A percentile compares a stretch with the other conserved stretches of the same genome.
phyloP scores from a whole-genome alignment of 2,797 vertebrate genomes.

The Pteronotus mesoamericanus region DNA sequence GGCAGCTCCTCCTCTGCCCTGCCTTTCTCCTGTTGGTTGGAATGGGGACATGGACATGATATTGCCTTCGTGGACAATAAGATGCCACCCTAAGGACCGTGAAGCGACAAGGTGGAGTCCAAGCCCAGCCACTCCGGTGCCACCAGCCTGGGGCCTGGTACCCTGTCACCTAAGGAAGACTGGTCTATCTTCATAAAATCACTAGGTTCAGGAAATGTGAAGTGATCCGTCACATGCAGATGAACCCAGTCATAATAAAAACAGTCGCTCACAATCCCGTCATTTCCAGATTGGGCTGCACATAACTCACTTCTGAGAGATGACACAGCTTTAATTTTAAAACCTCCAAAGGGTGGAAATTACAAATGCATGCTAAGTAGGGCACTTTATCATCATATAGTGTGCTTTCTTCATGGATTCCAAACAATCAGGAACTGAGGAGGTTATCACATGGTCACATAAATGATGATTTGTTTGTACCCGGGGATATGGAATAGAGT shows the following conservation, averaged over 20 bases:
- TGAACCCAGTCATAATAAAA: constrained; percentile 13
- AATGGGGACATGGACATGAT: neutral
- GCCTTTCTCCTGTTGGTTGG: neutral
- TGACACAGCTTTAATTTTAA: neutral
- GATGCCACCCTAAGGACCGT: neutral
- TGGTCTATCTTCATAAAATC: neutral
- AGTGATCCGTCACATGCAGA: neutral
- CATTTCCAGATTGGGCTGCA: neutral
- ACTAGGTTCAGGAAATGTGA: neutral
- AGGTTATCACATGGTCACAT: neutral
- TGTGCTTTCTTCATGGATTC: neutral
- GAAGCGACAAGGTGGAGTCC: neutral
- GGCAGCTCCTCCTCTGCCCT: neutral
- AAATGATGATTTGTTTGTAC: neutral
- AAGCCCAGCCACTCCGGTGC: neutral
- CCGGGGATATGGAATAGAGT: neutral
- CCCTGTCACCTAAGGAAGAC: neutral
- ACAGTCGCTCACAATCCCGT: neutral
- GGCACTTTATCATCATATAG: neutral
- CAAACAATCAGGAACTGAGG: neutral
- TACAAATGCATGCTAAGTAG: neutral
- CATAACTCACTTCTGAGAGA: neutral
- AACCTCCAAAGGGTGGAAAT: neutral
- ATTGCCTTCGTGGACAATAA: neutral
- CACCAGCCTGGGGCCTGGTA: neutral